phyloP scores from a whole-genome alignment of 92 coral and sea anemone genomes.

The Meandrina meandrites region DNA sequence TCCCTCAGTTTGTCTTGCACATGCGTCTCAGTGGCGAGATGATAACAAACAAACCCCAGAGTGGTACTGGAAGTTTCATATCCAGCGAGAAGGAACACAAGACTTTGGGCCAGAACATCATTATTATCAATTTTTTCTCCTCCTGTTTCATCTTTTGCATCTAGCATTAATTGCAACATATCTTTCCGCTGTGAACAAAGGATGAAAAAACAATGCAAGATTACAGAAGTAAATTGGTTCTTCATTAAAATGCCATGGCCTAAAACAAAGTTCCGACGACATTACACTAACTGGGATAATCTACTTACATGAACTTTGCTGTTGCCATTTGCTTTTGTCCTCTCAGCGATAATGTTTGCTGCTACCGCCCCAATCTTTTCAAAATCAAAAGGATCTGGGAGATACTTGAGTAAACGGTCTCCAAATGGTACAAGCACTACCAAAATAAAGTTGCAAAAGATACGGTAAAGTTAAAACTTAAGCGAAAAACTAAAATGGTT shows the following conservation, averaged over 20 bases:
- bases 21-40: slow-evolving; percentile 30
- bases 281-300: too few relatives aligned
- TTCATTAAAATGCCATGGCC: too few relatives aligned
- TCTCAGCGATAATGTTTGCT: slow-evolving; percentile 29
- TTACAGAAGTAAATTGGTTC: too few relatives aligned
- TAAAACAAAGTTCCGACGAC: too few relatives aligned
- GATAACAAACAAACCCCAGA: slow-evolving; percentile 33
- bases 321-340: slow-evolving; percentile 12
- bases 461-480: neutral
- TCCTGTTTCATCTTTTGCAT: slow-evolving; percentile 38
- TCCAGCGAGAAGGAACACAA: slow-evolving; percentile 39
- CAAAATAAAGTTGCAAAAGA: neutral
- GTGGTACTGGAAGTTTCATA: slow-evolving; percentile 47
- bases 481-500: too few relatives aligned
- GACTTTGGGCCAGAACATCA: slow-evolving; percentile 31
- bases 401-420: neutral
- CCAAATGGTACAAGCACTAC: slow-evolving; percentile 43
- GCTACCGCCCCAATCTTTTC: slow-evolving; percentile 35
- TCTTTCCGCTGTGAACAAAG: slow-evolving; percentile 18
- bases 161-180: slow-evolving; percentile 40
- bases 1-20: slow-evolving; percentile 40
- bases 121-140: slow-evolving; percentile 35
- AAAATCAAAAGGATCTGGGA: slow-evolving; percentile 23
- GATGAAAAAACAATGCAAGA: neutral
- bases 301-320: slow-evolving; percentile 20